These are phyloP conservation scores for Sinocyclocheilus anophthalmus DNA, from an alignment of 2,113 vertebrate genomes.

Conservation along the genomic window DNA sequence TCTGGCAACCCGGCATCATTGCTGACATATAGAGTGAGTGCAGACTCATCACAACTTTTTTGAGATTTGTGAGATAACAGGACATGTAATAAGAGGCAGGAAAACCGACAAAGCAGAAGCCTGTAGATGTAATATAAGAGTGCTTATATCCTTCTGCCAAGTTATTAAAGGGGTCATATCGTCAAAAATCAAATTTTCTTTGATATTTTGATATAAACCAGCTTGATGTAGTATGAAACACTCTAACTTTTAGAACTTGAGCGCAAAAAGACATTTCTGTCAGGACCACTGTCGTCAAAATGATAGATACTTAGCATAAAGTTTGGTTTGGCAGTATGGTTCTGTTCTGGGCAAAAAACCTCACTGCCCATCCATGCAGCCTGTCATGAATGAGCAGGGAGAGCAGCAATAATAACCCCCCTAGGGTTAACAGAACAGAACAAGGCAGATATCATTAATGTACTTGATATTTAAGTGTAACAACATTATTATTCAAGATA, in stretches of 20 bases:
- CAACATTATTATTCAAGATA: no score
- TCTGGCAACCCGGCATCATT: neutral
- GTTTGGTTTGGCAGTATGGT: no score
- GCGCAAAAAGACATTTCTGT: neutral
- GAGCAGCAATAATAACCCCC: no score
- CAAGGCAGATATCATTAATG: no score
- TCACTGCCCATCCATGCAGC: no score
- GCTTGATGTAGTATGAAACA: neutral
- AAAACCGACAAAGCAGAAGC: neutral
- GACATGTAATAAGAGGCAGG: slow-evolving; percentile 16
- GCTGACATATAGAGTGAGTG: neutral
- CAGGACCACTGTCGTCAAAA: no score
- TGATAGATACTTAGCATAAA: no score
- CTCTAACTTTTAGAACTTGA: neutral
- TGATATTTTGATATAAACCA: neutral
- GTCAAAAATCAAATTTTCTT: neutral
- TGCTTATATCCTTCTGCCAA: neutral
- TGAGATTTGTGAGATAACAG: slow-evolving; percentile 16
- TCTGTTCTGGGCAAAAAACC: no score
- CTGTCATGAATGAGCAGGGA: no score
- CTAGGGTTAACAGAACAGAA: no score
- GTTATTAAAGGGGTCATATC: slow-evolving; percentile 2
- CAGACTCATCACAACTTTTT: neutral
- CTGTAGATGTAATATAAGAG: neutral
- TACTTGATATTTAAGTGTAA: no score